Conservation (phyloP, 2,888 invertebrate species). For the Ennomos quercinarius region DNA sequence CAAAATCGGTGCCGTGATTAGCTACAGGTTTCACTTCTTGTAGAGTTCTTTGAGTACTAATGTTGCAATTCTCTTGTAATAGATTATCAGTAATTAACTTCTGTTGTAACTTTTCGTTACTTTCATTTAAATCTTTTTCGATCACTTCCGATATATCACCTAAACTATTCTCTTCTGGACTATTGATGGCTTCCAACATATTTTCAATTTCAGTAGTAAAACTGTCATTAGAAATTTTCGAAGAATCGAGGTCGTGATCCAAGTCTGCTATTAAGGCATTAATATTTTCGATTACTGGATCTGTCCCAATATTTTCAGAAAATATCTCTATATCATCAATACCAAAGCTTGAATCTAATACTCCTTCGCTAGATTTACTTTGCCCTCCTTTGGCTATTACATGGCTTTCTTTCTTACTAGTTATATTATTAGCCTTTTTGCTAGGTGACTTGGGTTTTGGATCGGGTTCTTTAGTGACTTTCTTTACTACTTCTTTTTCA, state of each 20-base stretch:
- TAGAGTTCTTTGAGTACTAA: not conserved
- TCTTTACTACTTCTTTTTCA: conserved; percentile 12
- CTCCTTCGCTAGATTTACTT: conserved; percentile 25
- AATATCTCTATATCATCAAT: conserved; percentile 70
- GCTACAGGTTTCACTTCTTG: not conserved
- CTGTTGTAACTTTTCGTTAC: conserved; percentile 22
- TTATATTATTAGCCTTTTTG: conserved; percentile 9
- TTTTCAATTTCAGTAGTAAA: conserved; percentile 65
- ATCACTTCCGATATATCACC: conserved; percentile 48
- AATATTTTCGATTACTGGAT: conserved; percentile 70
- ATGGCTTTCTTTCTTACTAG: conserved; percentile 8
- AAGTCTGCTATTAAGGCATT: conserved; percentile 71
- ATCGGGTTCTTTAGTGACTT: conserved; percentile 1
- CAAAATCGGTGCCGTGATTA: not conserved
- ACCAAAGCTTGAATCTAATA: conserved; percentile 53
- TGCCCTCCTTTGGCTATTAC: conserved; percentile 11
- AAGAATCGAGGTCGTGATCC: conserved; percentile 61
- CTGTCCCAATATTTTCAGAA: conserved; percentile 63
- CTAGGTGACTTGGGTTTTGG: conserved; percentile 1
- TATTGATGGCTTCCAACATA: conserved; percentile 58
- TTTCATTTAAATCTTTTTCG: conserved; percentile 44
- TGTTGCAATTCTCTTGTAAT: not conserved
- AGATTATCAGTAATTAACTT: not conserved
- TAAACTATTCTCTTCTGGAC: conserved; percentile 45
- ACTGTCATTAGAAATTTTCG: conserved; percentile 53